phyloP scores from a whole-genome alignment of 2,113 vertebrate species.

The Amia ocellicauda region DNA sequence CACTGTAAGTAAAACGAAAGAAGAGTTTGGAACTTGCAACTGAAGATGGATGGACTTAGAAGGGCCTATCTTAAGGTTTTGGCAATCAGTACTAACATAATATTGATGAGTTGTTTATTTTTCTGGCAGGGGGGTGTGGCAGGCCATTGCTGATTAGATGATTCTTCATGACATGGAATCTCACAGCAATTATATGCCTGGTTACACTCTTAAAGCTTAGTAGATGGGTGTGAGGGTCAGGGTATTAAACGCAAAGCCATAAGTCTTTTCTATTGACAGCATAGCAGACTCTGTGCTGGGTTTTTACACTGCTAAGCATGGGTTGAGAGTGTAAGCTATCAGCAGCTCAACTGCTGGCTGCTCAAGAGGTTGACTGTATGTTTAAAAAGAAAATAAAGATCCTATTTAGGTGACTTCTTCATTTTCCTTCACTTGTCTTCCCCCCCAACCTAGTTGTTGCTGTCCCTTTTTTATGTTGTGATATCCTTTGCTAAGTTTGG shows the following conservation, averaged over 20 bases:
- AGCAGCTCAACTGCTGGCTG: neutral
- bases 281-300: slow-evolving; percentile 4
- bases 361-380: slow-evolving; percentile 18
- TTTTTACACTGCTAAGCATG: neutral
- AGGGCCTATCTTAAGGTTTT: neutral
- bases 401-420: slow-evolving; percentile 27
- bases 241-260: slow-evolving; percentile 15
- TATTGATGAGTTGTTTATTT: neutral
- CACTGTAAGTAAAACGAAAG: no score
- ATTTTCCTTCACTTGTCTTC: slow-evolving; percentile 3
- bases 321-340: neutral
- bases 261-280: slow-evolving; percentile 16
- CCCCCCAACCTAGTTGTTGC: neutral
- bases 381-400: slow-evolving; percentile 28
- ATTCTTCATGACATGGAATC: slow-evolving; percentile 11
- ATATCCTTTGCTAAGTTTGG: slow-evolving; percentile 14
- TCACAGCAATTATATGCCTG: slow-evolving; percentile 20
- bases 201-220: slow-evolving; percentile 10
- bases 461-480: slow-evolving; percentile 9
- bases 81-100: neutral
- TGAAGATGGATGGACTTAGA: neutral
- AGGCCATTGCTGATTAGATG: slow-evolving; percentile 1
- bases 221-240: slow-evolving; percentile 7
- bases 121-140: neutral
- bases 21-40: neutral